A percentile compares a stretch with the other conserved stretches of the same genome.
Conservation (phyloP, 2,113 vertebrate genomes). For the Bufo gargarizans region DNA sequence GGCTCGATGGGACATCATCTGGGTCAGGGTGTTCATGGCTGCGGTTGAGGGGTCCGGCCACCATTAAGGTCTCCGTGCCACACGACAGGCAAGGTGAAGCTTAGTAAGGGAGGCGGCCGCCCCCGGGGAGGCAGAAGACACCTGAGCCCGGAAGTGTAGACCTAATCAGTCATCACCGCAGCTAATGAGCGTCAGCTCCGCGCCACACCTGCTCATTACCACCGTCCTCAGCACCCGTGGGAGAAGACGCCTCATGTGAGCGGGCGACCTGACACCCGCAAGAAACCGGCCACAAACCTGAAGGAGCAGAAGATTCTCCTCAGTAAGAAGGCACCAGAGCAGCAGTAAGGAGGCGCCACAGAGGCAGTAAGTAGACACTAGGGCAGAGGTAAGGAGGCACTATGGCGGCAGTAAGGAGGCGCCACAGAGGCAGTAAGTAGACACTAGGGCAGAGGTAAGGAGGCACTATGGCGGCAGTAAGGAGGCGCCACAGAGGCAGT, state of each 20-base stretch:
- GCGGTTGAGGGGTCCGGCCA: not conserved
- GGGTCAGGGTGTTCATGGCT: slow-evolving; percentile 55
- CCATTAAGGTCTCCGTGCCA: not conserved
- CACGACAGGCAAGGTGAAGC: slow-evolving; percentile 52
- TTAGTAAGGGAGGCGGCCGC: slow-evolving; percentile 62
- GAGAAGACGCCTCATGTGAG: not conserved
- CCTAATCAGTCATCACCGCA: slow-evolving; percentile 65
- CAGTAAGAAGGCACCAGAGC: too few relatives aligned
- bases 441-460: too few relatives aligned
- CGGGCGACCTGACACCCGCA: too few relatives aligned
- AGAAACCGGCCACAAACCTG: too few relatives aligned
- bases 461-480: too few relatives aligned
- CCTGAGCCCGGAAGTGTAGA: slow-evolving; percentile 53
- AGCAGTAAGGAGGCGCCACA: too few relatives aligned
- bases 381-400: too few relatives aligned
- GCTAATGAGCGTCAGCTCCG: slow-evolving; percentile 55
- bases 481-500: too few relatives aligned
- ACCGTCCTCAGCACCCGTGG: not conserved
- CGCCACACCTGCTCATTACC: not conserved
- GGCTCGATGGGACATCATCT: slow-evolving; percentile 50
- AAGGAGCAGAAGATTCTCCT: too few relatives aligned
- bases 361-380: too few relatives aligned
- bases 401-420: too few relatives aligned
- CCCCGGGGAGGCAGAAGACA: slow-evolving; percentile 46
- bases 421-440: too few relatives aligned